These are phyloP conservation scores for Macquaria australasica DNA, from an alignment of 2,113 vertebrate genomes.

Conservation along the genomic window DNA sequence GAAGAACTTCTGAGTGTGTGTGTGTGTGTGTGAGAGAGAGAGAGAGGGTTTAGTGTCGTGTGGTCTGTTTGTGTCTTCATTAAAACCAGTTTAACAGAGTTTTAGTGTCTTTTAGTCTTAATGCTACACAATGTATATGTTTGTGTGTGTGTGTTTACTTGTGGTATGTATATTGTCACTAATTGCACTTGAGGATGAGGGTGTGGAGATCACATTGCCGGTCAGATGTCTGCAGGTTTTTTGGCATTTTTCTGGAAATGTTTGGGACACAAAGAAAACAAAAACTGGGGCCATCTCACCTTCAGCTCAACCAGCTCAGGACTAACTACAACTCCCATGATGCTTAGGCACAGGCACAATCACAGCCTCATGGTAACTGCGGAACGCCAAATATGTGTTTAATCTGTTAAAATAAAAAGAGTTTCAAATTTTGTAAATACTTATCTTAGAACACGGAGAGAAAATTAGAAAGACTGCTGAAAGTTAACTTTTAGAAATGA, in stretches of 20 bases:
- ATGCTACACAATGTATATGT: constrained; percentile 45
- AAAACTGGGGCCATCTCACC: neutral
- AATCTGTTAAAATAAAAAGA: too few relatives aligned
- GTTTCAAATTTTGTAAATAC: too few relatives aligned
- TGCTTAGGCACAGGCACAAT: neutral
- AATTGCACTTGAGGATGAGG: constrained; percentile 84
- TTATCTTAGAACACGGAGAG: too few relatives aligned
- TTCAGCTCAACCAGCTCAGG: constrained; percentile 16
- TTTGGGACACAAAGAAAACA: constrained; percentile 28
- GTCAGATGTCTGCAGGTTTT: constrained; percentile 58
- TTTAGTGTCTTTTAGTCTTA: constrained; percentile 14
- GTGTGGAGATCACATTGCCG: constrained; percentile 50
- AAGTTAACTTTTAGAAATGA: too few relatives aligned
- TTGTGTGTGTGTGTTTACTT: constrained; percentile 37
- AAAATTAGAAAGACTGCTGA: too few relatives aligned
- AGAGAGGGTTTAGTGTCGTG: neutral
- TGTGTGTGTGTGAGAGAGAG: constrained; percentile 5
- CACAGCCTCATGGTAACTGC: neutral
- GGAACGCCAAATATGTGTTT: neutral
- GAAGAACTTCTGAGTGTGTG: constrained; percentile 30
- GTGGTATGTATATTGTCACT: constrained; percentile 63
- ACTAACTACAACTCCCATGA: constrained; percentile 17
- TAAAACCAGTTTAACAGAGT: constrained; percentile 8
- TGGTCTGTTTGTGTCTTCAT: neutral
- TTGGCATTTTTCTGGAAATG: constrained; percentile 63